These are phyloP conservation scores for Theristicus caerulescens DNA, from an alignment of 2,113 vertebrate species.

Conservation along the genomic window DNA sequence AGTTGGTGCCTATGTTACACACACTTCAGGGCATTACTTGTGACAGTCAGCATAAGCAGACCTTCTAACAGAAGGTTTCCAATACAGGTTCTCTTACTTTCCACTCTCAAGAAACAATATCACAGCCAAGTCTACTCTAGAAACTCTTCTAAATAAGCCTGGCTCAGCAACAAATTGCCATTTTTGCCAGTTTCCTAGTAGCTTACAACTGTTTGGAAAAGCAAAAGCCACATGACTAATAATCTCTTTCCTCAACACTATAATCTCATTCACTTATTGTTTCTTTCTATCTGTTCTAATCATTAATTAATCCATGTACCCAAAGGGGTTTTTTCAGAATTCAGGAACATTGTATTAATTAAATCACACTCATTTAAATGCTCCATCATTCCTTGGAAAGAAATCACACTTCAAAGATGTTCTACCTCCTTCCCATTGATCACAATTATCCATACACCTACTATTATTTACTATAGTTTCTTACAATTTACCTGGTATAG, in stretches of 20 bases:
- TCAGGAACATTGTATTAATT: background rate
- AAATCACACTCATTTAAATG: background rate
- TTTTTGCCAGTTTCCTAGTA: background rate
- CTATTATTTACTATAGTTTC: background rate
- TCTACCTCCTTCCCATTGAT: background rate
- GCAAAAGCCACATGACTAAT: background rate
- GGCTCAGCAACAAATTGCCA: background rate
- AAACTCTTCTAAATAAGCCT: background rate
- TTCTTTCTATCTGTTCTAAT: background rate
- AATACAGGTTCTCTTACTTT: background rate
- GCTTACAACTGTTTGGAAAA: background rate
- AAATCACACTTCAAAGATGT: background rate
- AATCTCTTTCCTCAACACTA: background rate
- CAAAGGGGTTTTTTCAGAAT: background rate
- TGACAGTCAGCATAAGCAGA: background rate
- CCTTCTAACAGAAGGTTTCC: background rate
- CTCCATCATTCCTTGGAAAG: background rate
- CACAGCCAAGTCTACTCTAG: background rate
- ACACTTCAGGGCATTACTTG: background rate
- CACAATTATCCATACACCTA: background rate
- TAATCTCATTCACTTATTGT: background rate
- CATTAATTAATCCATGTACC: background rate
- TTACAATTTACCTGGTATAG: background rate
- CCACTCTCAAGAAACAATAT: background rate
- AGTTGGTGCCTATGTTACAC: background rate